Conservation (phyloP, 2,797 vertebrate species). For the Fratercula arctica region DNA sequence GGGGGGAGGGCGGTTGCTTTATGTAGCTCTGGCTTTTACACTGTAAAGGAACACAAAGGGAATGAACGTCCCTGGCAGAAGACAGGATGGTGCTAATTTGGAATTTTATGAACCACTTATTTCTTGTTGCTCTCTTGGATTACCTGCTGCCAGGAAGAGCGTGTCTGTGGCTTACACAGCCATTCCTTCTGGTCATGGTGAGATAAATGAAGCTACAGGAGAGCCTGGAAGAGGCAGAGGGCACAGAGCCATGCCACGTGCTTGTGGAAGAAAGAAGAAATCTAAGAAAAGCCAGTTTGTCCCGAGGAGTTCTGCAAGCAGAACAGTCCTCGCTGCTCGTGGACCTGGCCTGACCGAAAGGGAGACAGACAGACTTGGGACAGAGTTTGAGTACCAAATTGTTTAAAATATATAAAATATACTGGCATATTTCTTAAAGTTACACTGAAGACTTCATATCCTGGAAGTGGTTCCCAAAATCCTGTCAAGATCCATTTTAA, state of each 20-base stretch:
- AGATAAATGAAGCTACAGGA: background rate
- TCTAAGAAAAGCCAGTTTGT: background rate
- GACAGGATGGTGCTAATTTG: background rate
- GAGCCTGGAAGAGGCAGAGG: background rate
- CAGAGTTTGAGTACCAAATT: background rate
- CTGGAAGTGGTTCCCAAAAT: background rate
- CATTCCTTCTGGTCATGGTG: background rate
- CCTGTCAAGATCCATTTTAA: background rate
- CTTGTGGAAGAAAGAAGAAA: background rate
- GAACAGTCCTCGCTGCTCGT: background rate
- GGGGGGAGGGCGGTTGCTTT: background rate
- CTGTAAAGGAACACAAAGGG: background rate
- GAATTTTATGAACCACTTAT: background rate
- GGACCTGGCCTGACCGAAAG: background rate
- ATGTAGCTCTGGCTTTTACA: background rate
- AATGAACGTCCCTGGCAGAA: background rate
- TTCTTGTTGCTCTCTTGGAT: background rate
- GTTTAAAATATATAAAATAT: background rate
- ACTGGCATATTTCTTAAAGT: background rate
- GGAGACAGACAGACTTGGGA: background rate
- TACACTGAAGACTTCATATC: background rate
- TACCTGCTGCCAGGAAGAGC: background rate
- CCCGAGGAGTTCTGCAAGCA: background rate
- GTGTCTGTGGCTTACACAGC: rapidly evolving
- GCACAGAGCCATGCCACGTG: background rate